These are phyloP conservation scores for Drosophila sp. DNA, from an alignment of 1,140 invertebrate genomes.

Conservation along the genomic window DNA sequence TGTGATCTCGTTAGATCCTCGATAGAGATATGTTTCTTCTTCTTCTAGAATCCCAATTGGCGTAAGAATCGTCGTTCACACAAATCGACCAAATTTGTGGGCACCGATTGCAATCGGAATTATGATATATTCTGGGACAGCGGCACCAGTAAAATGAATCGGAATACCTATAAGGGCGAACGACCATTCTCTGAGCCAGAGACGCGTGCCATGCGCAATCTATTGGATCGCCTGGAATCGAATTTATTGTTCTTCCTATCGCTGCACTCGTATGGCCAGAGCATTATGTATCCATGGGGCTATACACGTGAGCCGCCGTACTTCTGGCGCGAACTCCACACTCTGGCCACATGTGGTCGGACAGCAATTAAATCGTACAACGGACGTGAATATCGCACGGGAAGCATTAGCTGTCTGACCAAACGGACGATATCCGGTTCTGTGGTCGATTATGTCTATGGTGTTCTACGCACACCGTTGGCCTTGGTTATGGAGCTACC, in stretches of 20 bases:
- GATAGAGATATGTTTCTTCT: neutral
- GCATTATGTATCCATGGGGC: slow-evolving; percentile 86
- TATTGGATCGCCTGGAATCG: slow-evolving; percentile 84
- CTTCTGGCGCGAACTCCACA: slow-evolving; percentile 61
- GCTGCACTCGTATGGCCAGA: slow-evolving; percentile 88
- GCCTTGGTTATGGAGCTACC: slow-evolving; percentile 89
- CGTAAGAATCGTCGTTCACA: slow-evolving; percentile 84
- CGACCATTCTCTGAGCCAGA: slow-evolving; percentile 91
- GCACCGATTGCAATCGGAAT: slow-evolving; percentile 88
- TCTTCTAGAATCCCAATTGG: slow-evolving; percentile 84
- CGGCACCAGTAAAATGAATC: slow-evolving; percentile 84
- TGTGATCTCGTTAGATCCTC: no score
- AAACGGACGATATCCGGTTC: slow-evolving; percentile 87
- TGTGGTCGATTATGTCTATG: slow-evolving; percentile 89
- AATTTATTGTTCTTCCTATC: slow-evolving; percentile 87
- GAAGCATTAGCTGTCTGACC: slow-evolving; percentile 69
- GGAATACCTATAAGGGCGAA: slow-evolving; percentile 88
- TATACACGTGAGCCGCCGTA: slow-evolving; percentile 83
- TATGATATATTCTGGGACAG: slow-evolving; percentile 88
- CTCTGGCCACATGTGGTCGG: slow-evolving; percentile 82
- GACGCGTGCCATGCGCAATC: slow-evolving; percentile 86
- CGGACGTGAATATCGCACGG: slow-evolving; percentile 83
- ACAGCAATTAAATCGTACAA: slow-evolving; percentile 84
- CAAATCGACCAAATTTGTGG: slow-evolving; percentile 84
- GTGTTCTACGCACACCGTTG: slow-evolving; percentile 86